A percentile compares a stretch with the other conserved stretches of the same genome.
Evolutionary conservation across 2,113 vertebrate genomes (phyloP).

Genomic region (Charina bottae): DNA sequence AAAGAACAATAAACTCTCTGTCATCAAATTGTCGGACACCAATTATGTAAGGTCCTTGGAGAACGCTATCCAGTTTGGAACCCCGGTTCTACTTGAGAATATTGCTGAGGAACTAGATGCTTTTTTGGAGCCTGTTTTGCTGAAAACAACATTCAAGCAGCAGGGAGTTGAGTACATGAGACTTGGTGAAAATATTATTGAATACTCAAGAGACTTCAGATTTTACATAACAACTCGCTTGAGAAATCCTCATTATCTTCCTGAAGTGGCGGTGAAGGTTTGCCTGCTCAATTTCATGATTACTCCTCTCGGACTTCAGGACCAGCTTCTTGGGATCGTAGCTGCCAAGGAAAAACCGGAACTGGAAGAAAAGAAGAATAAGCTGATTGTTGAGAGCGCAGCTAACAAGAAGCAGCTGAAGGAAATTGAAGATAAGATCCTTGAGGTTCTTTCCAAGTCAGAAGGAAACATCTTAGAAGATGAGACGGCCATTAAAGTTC

Average conservation of each 20-base stretch:
- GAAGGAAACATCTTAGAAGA: constrained; percentile 93
- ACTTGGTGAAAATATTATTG: constrained; percentile 89
- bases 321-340: constrained; percentile 91
- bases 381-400: constrained; percentile 88
- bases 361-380: constrained; percentile 90
- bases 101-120: constrained; percentile 90
- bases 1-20: constrained; percentile 82
- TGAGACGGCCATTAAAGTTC: constrained; percentile 85
- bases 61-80: constrained; percentile 88
- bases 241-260: constrained; percentile 92
- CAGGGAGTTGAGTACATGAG: constrained; percentile 91
- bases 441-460: constrained; percentile 85
- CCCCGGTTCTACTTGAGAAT: constrained; percentile 88
- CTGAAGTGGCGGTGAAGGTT: constrained; percentile 91
- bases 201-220: constrained; percentile 86
- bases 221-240: constrained; percentile 92
- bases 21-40: constrained; percentile 87
- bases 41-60: constrained; percentile 86
- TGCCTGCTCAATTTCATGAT: constrained; percentile 96
- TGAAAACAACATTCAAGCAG: constrained; percentile 91
- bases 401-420: constrained; percentile 89
- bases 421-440: constrained; percentile 91
- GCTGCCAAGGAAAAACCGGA: constrained; percentile 92
- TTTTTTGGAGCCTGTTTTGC: constrained; percentile 86
- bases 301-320: constrained; percentile 90